phyloP scores from a whole-genome alignment of 1,140 invertebrate species.

The Philotrypesis tridentata region DNA sequence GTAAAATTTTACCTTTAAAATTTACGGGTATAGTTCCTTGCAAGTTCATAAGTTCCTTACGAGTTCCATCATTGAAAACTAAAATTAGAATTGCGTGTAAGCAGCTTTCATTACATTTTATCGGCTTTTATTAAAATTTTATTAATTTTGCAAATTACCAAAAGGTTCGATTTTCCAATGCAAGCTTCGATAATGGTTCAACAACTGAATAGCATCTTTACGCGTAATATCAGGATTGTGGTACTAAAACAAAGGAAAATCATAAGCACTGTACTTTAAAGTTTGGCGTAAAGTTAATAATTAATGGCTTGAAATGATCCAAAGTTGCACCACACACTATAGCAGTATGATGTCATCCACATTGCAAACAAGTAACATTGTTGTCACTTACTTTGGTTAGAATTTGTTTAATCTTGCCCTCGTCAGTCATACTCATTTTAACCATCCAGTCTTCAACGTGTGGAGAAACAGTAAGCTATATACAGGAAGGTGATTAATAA shows the following conservation, averaged over 20 bases:
- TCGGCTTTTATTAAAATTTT: slow-evolving; percentile 32
- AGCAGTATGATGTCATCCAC: background rate
- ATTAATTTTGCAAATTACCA: slow-evolving; percentile 72
- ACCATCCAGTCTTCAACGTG: slow-evolving; percentile 57
- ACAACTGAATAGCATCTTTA: slow-evolving; percentile 82
- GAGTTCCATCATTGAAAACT: slow-evolving; percentile 93
- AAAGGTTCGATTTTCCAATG: slow-evolving; percentile 78
- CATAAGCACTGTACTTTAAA: slow-evolving; percentile 7
- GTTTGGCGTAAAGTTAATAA: background rate
- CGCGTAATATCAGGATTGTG: slow-evolving; percentile 84
- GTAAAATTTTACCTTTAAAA: slow-evolving; percentile 84
- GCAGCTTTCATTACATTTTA: slow-evolving; percentile 3
- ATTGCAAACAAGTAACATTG: slow-evolving; percentile 21
- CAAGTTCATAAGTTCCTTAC: slow-evolving; percentile 88
- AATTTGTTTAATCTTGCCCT: slow-evolving; percentile 74
- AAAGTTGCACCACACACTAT: background rate
- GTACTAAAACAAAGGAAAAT: slow-evolving; percentile 72
- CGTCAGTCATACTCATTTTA: slow-evolving; percentile 68
- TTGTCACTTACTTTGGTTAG: slow-evolving; percentile 70
- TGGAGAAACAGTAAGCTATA: background rate
- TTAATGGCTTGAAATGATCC: background rate
- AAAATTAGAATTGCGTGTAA: slow-evolving; percentile 57
- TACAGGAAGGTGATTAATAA: background rate
- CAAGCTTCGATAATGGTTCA: slow-evolving; percentile 84
- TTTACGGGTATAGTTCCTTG: slow-evolving; percentile 94